Percentiles rank a stretch among this genome's conserved stretches.
Evolutionary conservation across 2,113 vertebrate genomes (phyloP).

Genomic region (Phylloscopus trochilus): DNA sequence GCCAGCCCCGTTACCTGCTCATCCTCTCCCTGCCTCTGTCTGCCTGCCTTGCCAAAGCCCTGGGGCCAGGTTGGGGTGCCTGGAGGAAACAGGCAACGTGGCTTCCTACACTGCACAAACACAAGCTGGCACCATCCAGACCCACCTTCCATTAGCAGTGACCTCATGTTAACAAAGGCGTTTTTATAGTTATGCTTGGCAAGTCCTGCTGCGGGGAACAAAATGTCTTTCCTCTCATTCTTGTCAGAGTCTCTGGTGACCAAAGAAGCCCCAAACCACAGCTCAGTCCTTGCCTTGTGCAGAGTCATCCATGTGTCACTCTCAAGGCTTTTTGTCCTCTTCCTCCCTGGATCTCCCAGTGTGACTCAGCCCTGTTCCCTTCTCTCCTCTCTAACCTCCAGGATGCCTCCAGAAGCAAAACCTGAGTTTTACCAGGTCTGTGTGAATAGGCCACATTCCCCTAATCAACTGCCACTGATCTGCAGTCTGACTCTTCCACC

Average conservation of each 20-base stretch:
- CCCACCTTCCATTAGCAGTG: background rate
- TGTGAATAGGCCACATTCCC: background rate
- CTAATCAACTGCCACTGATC: background rate
- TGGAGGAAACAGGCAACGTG: background rate
- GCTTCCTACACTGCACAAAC: background rate
- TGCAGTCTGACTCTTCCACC: background rate
- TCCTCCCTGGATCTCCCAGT: background rate
- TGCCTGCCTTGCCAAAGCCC: background rate
- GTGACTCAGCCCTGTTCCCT: background rate
- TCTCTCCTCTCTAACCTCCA: background rate
- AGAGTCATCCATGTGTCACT: background rate
- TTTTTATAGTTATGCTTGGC: background rate
- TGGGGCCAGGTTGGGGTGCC: background rate
- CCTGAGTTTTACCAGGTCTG: background rate
- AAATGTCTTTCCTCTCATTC: background rate
- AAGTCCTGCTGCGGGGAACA: background rate
- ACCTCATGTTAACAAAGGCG: background rate
- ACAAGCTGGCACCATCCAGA: background rate
- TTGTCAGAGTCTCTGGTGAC: background rate
- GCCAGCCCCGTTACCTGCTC: rapidly evolving
- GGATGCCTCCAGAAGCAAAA: background rate
- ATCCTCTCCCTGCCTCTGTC: background rate
- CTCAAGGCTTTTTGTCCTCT: background rate
- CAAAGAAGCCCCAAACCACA: background rate
- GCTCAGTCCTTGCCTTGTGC: background rate